phyloP scores from a whole-genome alignment of 2,797 vertebrate species.

The Halcyon badia region DNA sequence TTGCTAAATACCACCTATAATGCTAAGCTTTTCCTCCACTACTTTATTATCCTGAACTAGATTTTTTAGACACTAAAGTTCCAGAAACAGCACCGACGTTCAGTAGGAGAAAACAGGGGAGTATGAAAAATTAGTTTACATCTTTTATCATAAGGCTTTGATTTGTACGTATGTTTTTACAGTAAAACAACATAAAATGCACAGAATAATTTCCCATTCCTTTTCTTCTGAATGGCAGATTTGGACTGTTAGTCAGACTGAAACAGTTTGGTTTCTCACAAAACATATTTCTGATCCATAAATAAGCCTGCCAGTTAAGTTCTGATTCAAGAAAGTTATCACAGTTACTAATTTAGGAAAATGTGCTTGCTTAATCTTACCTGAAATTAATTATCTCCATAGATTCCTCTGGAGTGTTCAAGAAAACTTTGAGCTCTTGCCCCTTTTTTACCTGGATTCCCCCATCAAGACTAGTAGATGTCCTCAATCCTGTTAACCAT shows the following conservation, averaged over 20 bases:
- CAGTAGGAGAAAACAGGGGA: not conserved
- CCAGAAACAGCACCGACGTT: not conserved
- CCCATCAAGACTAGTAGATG: slow-evolving; percentile 85
- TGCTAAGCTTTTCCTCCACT: not conserved
- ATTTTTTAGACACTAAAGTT: not conserved
- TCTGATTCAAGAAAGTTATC: not conserved
- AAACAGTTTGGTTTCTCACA: not conserved
- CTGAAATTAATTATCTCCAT: slow-evolving; percentile 88
- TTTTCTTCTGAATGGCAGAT: not conserved
- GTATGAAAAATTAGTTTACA: not conserved
- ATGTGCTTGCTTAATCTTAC: slow-evolving; percentile 59
- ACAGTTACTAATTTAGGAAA: not conserved
- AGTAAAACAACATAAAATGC: not conserved
- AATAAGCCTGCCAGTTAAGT: not conserved
- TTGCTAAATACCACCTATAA: not conserved
- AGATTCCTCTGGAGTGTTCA: slow-evolving; percentile 88
- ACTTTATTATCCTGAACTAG: not conserved
- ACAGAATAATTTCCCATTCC: not conserved
- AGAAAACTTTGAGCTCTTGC: slow-evolving; percentile 83
- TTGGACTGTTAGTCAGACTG: not conserved
- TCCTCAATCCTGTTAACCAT: slow-evolving; percentile 85
- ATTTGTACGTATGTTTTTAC: not conserved
- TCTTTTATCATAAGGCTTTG: not conserved
- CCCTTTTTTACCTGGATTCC: slow-evolving; percentile 87
- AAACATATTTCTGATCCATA: not conserved